Conservation (phyloP, 2,888 invertebrate genomes). For the Monoplex corrugatus region DNA sequence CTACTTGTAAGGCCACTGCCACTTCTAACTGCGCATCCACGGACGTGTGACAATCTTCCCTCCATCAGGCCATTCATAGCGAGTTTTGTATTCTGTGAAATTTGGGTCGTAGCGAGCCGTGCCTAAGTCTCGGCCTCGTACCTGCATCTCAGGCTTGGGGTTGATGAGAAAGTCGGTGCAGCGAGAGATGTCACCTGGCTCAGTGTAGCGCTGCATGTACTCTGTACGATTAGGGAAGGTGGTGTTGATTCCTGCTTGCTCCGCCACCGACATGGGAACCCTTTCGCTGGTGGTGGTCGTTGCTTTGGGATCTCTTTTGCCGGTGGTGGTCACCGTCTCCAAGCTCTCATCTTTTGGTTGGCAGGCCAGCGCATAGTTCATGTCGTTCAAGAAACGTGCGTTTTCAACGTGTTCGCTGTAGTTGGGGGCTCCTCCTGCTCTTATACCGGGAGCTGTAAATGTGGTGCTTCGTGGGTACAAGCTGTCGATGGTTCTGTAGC, state of each 20-base stretch:
- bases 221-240: conserved; percentile 79
- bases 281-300: too few species aligned
- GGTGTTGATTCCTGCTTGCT: conserved; percentile 80
- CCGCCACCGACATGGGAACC: conserved; percentile 72
- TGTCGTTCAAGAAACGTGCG: conserved; percentile 65
- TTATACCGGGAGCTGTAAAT: conserved; percentile 49
- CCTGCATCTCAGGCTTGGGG: conserved; percentile 78
- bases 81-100: conserved; percentile 78
- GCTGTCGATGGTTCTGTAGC: conserved; percentile 75
- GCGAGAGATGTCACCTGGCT: conserved; percentile 65
- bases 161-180: conserved; percentile 78
- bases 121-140: conserved; percentile 75
- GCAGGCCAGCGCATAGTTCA: conserved; percentile 58
- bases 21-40: conserved; percentile 71
- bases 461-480: conserved; percentile 70
- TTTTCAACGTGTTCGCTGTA: conserved; percentile 64
- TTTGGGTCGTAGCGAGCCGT: conserved; percentile 62
- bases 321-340: conserved; percentile 42
- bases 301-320: too few species aligned
- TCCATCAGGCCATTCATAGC: conserved; percentile 80
- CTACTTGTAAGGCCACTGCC: too few species aligned
- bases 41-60: conserved; percentile 74
- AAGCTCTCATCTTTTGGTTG: not conserved
- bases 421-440: conserved; percentile 57
- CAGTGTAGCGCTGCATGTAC: conserved; percentile 76